Evolutionary conservation across 2,113 vertebrate species (phyloP).

Genomic region (Osmerus eperlanus): DNA sequence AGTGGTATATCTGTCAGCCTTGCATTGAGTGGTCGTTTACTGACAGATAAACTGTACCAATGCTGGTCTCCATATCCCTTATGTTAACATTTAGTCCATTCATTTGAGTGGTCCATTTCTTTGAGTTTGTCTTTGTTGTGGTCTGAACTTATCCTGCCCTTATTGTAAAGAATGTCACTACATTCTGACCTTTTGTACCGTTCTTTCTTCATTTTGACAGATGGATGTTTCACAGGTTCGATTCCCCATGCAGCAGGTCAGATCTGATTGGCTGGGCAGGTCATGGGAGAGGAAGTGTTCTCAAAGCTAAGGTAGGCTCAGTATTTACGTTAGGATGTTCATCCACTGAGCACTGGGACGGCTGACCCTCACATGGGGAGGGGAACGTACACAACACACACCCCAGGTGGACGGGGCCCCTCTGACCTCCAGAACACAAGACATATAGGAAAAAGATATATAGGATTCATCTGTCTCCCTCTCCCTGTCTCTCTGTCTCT

Average conservation of each 20-base stretch:
- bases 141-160: not conserved
- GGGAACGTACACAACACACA: conserved; percentile 7
- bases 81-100: not conserved
- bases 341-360: not conserved
- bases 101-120: not conserved
- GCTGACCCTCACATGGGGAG: not conserved
- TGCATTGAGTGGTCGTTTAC: not conserved
- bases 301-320: conserved; percentile 15
- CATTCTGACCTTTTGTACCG: not conserved
- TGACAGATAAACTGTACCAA: not conserved
- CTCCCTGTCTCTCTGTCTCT: not conserved
- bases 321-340: conserved; percentile 41
- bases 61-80: not conserved
- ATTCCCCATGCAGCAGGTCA: not conserved
- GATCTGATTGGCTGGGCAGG: conserved; percentile 1
- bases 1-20: not conserved
- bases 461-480: not conserved
- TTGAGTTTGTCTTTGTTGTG: not conserved
- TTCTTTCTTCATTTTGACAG: not conserved
- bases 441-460: conserved; percentile 1
- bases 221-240: not conserved
- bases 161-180: not conserved
- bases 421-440: conserved; percentile 17
- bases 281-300: conserved; percentile 34
- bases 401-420: conserved; percentile 35